Conservation (phyloP, 2,888 invertebrate genomes). For the Pecten maximus region DNA sequence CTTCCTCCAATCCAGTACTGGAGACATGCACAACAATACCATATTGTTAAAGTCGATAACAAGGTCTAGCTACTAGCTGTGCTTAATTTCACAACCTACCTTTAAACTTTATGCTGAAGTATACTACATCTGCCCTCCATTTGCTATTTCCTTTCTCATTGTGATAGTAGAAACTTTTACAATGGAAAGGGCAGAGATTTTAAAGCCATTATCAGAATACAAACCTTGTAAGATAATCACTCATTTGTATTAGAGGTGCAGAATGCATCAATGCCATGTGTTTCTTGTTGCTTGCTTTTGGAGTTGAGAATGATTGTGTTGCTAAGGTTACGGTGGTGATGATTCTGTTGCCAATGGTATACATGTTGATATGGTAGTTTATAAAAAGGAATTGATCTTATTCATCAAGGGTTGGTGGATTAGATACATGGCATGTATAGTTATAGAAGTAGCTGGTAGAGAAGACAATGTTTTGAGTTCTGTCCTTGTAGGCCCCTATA, state of each 20-base stretch:
- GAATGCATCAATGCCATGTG: neutral
- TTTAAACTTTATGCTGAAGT: neutral
- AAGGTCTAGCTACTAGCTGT: slow-evolving; percentile 9
- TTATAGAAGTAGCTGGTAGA: no score
- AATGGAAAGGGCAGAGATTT: slow-evolving; percentile 25
- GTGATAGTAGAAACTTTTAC: neutral
- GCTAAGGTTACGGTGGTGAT: neutral
- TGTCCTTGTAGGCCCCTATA: no score
- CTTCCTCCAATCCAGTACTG: neutral
- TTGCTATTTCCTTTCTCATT: slow-evolving; percentile 4
- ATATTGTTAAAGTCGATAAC: neutral
- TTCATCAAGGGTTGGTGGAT: neutral
- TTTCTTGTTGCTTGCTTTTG: neutral
- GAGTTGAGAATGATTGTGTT: neutral
- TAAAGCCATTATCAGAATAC: neutral
- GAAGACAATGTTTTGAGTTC: no score
- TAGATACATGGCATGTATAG: neutral
- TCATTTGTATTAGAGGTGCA: neutral
- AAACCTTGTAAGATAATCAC: neutral
- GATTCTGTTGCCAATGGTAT: neutral
- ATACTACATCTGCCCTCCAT: neutral
- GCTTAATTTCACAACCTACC: neutral
- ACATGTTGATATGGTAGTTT: neutral
- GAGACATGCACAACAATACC: slow-evolving; percentile 26
- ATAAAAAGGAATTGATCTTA: neutral